A percentile compares a stretch with the other conserved stretches of the same genome.
Conservation (phyloP, 2,113 vertebrate species). For the Lonchura striata region DNA sequence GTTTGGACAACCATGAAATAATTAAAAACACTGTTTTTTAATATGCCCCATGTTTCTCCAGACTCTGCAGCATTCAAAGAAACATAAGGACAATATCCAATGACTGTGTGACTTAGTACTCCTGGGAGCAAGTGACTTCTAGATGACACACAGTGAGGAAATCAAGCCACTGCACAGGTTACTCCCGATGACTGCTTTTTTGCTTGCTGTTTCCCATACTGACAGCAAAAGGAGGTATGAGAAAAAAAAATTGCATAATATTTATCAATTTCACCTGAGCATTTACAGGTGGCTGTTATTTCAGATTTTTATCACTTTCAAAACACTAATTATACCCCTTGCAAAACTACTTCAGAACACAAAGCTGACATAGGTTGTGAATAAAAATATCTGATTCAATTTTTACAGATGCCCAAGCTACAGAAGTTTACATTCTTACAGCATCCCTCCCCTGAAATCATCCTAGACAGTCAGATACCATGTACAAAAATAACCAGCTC, state of each 20-base stretch:
- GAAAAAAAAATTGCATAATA: background rate
- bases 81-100: background rate
- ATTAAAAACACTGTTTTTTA: background rate
- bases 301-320: background rate
- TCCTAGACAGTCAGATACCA: background rate
- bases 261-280: background rate
- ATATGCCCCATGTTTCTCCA: background rate
- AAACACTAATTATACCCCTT: background rate
- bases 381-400: background rate
- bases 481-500: background rate
- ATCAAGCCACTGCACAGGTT: background rate
- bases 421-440: background rate
- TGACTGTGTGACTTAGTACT: background rate
- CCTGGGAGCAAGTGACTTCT: background rate
- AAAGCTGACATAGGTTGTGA: background rate
- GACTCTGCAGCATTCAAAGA: background rate
- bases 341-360: background rate
- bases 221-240: background rate
- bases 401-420: background rate
- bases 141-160: background rate
- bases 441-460: background rate
- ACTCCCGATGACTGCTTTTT: background rate
- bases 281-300: background rate
- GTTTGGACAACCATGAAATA: background rate
- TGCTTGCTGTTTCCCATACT: background rate